phyloP scores from a whole-genome alignment of 2,888 invertebrate species.

The Ormyrus labotus region DNA sequence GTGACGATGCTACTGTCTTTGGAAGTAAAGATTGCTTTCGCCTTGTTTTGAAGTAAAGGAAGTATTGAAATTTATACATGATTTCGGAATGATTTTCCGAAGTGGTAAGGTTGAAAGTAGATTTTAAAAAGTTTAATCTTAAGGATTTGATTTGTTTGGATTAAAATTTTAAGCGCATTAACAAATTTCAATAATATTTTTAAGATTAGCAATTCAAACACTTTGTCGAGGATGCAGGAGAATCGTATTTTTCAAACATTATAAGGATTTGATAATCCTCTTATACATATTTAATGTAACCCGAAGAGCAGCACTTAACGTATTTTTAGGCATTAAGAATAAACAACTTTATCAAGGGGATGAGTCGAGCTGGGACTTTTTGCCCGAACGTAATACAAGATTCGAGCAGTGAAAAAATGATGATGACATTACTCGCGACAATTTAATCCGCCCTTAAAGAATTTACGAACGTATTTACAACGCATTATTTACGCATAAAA shows the following conservation, averaged over 20 bases:
- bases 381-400: neutral
- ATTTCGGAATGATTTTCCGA: too few species aligned
- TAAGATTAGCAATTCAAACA: too few species aligned
- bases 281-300: constrained; percentile 1
- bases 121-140: too few species aligned
- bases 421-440: constrained; percentile 44
- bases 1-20: too few species aligned
- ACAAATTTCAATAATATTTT: neutral
- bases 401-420: constrained; percentile 35
- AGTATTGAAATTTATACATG: too few species aligned
- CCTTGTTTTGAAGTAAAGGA: too few species aligned
- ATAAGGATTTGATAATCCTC: constrained; percentile 18
- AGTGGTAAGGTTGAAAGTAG: too few species aligned
- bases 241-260: neutral
- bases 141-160: too few species aligned
- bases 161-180: neutral
- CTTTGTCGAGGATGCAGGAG: too few species aligned
- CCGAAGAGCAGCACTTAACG: constrained; percentile 12
- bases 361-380: too few species aligned
- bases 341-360: neutral
- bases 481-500: constrained; percentile 36
- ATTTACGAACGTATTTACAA: constrained; percentile 48
- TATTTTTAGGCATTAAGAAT: constrained; percentile 13
- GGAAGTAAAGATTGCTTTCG: too few species aligned
- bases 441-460: constrained; percentile 36